Base-by-base conservation (phyloP, 2,888 invertebrate genomes). In the Drosophila macrospina region DNA sequence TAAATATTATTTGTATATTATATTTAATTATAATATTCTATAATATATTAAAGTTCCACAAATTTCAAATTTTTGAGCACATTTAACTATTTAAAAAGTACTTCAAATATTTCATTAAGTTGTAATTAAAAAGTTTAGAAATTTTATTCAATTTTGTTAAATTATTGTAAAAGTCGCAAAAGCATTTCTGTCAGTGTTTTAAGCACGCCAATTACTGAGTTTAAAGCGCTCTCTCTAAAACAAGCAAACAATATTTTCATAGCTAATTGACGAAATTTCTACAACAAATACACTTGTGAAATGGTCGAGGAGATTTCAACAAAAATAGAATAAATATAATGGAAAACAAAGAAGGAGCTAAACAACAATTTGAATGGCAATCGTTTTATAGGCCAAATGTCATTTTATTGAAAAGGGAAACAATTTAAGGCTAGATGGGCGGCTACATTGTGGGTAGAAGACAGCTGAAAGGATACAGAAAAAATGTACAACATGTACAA, bases 221-320 rank as follows among this genome's bases (percentile, higher is more conserved):
- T 32, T 39, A 39, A 10, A 37, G n/a, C 32, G 7, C 42, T 16
- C 8, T 48, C 30, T 10, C 28, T 4, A 36, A 41, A 68, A 45
- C 39, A 37, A 51, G 45, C 63, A 51, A 51, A 57, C 69, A 81
- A 69, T 89, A 77, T 89, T 89, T 83, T 82, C 61, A 74, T 73
- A 81, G 74, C 88, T 90, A 90, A 90, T 90, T 90, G 90, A 63
- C 85, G n/a, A 44, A 76, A 61, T 63, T 71, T 61, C 44, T 56
- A 54, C 11, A 47, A 32, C 72, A 70, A 80, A 67, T 64, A 68
- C 44, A 71, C 20, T 51, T 36, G 32, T 24, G 11, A 48, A 66
- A 62, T 45, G 44, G 20, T 8, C 16, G 13, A 16, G n/a, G 7
- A 26, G 34, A 26, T 26, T 44, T 44, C 24, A 34, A 13, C 32